Evolutionary conservation across 2,888 invertebrate species (phyloP).

Genomic region (Chrysodeixis includens): DNA sequence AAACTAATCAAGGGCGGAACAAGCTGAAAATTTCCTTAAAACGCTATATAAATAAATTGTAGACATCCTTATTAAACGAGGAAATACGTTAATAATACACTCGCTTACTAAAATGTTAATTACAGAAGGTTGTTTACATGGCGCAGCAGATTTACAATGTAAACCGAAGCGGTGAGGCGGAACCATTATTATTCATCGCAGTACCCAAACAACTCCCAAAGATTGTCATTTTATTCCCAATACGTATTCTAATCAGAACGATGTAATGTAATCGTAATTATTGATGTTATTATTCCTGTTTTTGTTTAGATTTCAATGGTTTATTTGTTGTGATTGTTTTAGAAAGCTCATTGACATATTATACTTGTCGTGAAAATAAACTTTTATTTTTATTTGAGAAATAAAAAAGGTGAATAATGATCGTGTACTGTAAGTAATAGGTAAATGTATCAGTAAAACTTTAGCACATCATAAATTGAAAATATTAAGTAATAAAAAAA

Average conservation of each 20-base stretch:
- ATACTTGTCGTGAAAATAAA: no score
- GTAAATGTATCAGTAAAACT: no score
- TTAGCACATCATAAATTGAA: no score
- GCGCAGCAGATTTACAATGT: slow-evolving; percentile 68
- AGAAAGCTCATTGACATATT: neutral
- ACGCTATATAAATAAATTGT: slow-evolving; percentile 38
- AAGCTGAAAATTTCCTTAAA: slow-evolving; percentile 35
- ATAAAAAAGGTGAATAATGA: neutral
- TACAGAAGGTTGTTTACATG: slow-evolving; percentile 60
- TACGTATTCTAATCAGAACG: slow-evolving; percentile 30
- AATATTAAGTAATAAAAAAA: no score
- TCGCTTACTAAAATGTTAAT: slow-evolving; percentile 66
- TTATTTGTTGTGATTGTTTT: neutral
- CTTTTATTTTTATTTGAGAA: neutral
- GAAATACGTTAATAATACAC: slow-evolving; percentile 60
- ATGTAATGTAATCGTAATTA: slow-evolving; percentile 10
- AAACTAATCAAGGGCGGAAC: slow-evolving; percentile 39
- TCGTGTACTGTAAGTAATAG: neutral
- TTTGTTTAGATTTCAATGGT: slow-evolving; percentile 8
- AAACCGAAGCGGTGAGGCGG: slow-evolving; percentile 57
- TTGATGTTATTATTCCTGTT: neutral
- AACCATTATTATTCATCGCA: slow-evolving; percentile 65
- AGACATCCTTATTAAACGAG: slow-evolving; percentile 56
- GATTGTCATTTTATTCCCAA: slow-evolving; percentile 45
- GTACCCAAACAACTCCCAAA: slow-evolving; percentile 53